Evolutionary conservation across 1,140 invertebrate species (phyloP), one percentile per base, ranked within the genome.

Genomic region (Polypedilum pembai): DNA sequence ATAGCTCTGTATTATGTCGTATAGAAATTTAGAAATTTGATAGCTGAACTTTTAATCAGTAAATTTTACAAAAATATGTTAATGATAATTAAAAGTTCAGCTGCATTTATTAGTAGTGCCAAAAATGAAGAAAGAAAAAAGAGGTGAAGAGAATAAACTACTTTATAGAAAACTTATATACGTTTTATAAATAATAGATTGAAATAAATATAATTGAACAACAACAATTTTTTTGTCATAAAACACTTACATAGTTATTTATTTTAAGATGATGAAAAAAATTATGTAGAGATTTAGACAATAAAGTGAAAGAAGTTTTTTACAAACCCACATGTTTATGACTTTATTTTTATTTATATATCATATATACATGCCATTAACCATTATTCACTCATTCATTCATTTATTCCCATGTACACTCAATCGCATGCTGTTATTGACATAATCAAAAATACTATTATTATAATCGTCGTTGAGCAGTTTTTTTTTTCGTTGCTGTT

Each of bases 291-390:
- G 45, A 56, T 12, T 18, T 69, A 69, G 65, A 69, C 65, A 69
- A 69, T 69, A 69, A 69, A 69, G 65, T 15, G 45, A 56, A 56
- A 56, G 45, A 56, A 56, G 17, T 69, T 69, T 69, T 69, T 69
- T 69, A 69, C 65, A 69, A 69, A 69, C 65, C 65, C 65, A 69
- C 65, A 69, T 69, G 17, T 18, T 69, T 69, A 69, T 69, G 65
- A 21, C 65, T 69, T 69, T 69, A 69, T 69, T 69, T 18, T 21
- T 21, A 18, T 21, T 18, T 18, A 15, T 12, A 56, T 17, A 56
- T 56, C 45, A 56, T 33, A 33, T 33, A 33, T 33, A 33, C 24
- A 33, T 33, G 24, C 24, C 24, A 33, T 33, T 33, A 33, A 33
- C 24, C 24, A 33, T 33, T 33, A 56, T 56, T 56, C 45, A 15